Evolutionary conservation across 2,113 vertebrate species (phyloP).

Genomic region (Clarias macrocephalus): DNA sequence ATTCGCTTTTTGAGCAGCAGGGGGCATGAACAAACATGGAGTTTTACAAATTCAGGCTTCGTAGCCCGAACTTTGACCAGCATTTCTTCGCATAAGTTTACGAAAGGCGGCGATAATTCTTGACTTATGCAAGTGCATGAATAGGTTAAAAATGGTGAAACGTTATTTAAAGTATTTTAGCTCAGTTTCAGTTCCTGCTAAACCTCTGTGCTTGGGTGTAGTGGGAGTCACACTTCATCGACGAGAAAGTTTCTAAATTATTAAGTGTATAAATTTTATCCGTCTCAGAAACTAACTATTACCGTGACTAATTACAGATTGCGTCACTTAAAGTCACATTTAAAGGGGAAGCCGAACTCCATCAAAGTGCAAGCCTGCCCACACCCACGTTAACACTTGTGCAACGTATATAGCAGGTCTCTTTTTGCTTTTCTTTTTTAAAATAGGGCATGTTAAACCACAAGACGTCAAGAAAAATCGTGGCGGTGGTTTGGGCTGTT

Average conservation of each 20-base stretch:
- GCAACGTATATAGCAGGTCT: background rate
- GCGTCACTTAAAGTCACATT: background rate
- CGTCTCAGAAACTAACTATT: background rate
- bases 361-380: background rate
- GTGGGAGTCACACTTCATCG: background rate
- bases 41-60: background rate
- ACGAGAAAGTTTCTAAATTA: background rate
- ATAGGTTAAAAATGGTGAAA: background rate
- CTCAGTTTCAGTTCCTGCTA: background rate
- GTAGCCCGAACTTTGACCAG: background rate
- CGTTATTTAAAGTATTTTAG: background rate
- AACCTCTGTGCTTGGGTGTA: background rate
- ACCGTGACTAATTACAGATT: background rate
- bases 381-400: background rate
- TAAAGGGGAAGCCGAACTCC: background rate
- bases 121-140: background rate
- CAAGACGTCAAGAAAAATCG: background rate
- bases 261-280: background rate
- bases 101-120: background rate
- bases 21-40: background rate
- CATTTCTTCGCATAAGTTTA: background rate
- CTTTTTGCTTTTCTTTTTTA: background rate
- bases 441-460: background rate
- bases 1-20: background rate
- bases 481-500: slow-evolving; percentile 14